A percentile compares a stretch with the other conserved stretches of the same genome.
phyloP scores from a whole-genome alignment of 2,797 vertebrate genomes.

The Aulostomus chinensis region DNA sequence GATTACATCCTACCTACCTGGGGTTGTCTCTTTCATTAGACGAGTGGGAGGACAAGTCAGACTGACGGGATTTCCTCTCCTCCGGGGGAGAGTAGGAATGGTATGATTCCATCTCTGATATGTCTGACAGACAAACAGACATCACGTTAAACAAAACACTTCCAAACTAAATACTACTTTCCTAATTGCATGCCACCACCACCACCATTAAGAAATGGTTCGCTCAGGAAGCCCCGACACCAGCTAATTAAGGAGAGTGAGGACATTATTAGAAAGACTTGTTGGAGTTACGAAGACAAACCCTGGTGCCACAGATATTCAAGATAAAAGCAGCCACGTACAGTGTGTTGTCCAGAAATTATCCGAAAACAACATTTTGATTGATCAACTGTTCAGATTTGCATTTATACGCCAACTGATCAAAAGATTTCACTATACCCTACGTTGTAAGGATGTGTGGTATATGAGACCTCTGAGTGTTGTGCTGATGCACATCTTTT shows the following conservation, averaged over 20 bases:
- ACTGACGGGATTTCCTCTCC: conserved; percentile 85
- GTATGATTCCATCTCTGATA: conserved; percentile 95
- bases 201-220: neutral
- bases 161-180: neutral
- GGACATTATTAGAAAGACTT: conserved; percentile 10
- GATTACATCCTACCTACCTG: conserved; percentile 71
- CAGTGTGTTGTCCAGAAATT: neutral
- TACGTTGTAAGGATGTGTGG: too few species aligned
- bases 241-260: conserved; percentile 29
- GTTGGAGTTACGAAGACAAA: conserved; percentile 49
- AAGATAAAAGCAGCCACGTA: conserved; percentile 38
- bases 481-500: too few species aligned
- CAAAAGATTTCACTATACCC: too few species aligned
- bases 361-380: neutral
- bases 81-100: conserved; percentile 90
- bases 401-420: too few species aligned
- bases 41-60: conserved; percentile 90
- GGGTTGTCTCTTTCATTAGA: conserved; percentile 87
- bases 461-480: too few species aligned
- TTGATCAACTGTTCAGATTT: too few species aligned
- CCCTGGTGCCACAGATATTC: neutral
- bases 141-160: conserved; percentile 12
- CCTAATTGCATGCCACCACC: neutral
- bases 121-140: conserved; percentile 77
- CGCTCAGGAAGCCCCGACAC: conserved; percentile 25